Evolutionary conservation across 1,140 invertebrate genomes (phyloP).

Genomic region (Vanessa atalanta): DNA sequence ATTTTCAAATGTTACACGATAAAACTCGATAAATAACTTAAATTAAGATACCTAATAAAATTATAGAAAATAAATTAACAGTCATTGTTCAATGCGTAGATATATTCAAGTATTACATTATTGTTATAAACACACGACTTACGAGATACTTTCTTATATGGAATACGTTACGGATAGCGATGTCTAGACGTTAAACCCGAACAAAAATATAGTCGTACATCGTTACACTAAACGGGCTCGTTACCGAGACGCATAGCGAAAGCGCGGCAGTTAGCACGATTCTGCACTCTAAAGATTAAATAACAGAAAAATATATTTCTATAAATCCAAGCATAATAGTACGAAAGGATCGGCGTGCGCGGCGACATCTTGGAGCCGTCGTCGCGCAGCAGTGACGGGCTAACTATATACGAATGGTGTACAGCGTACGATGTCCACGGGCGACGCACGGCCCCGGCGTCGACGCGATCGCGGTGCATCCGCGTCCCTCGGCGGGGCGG

Average conservation of each 20-base stretch:
- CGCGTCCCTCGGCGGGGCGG: constrained; percentile 30
- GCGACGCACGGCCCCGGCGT: constrained; percentile 19
- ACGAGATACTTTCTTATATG: constrained; percentile 66
- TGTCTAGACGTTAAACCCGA: constrained; percentile 57
- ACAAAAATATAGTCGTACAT: constrained; percentile 58
- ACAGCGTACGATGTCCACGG: background rate
- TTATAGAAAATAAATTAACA: constrained; percentile 78
- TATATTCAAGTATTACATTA: constrained; percentile 69
- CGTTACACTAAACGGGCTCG: constrained; percentile 62
- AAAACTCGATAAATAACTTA: constrained; percentile 77
- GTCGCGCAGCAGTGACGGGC: constrained; percentile 21
- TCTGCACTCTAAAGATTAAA: constrained; percentile 77
- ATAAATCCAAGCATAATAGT: constrained; percentile 67
- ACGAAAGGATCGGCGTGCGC: constrained; percentile 36
- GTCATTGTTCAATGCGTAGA: constrained; percentile 75
- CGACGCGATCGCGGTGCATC: constrained; percentile 25
- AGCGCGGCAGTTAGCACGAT: constrained; percentile 76
- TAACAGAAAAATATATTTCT: constrained; percentile 70
- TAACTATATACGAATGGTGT: constrained; percentile 28
- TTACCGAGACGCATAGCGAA: constrained; percentile 73
- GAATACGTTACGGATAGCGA: constrained; percentile 73
- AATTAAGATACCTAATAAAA: constrained; percentile 62
- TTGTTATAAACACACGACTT: constrained; percentile 70
- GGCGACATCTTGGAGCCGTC: constrained; percentile 34
- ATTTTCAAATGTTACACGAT: constrained; percentile 51